Percentiles rank a stretch among this genome's conserved stretches.
Evolutionary conservation across 92 coral and sea anemone species (phyloP).

Genomic region (Porites evermanni): DNA sequence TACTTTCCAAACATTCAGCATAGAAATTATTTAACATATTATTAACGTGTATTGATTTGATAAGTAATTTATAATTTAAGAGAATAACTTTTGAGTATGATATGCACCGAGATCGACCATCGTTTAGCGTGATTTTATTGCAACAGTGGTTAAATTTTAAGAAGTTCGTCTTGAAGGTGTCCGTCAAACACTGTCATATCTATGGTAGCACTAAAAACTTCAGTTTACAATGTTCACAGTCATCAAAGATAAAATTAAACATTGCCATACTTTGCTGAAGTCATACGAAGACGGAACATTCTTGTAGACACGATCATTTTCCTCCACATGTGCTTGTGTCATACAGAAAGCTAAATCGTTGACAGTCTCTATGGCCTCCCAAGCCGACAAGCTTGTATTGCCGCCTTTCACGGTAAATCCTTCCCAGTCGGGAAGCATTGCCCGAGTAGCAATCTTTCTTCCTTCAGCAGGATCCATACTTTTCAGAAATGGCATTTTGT

Average conservation of each 20-base stretch:
- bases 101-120: too few relatives aligned
- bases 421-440: slow-evolving; percentile 64
- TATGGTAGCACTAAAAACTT: too few relatives aligned
- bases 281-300: slow-evolving; percentile 6
- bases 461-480: slow-evolving; percentile 56
- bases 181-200: too few relatives aligned
- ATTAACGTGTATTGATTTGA: too few relatives aligned
- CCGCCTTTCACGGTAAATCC: slow-evolving; percentile 21
- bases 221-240: too few relatives aligned
- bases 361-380: slow-evolving; percentile 32
- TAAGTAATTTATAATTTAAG: too few relatives aligned
- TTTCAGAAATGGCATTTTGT: slow-evolving; percentile 30
- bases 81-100: too few relatives aligned
- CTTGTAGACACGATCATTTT: not conserved
- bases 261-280: slow-evolving; percentile 6
- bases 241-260: not conserved
- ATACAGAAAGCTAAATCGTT: slow-evolving; percentile 58
- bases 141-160: too few relatives aligned
- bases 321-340: slow-evolving; percentile 30
- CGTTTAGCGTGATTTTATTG: too few relatives aligned
- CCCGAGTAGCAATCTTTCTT: slow-evolving; percentile 43
- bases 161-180: too few relatives aligned
- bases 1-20: too few relatives aligned
- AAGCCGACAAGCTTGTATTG: slow-evolving; percentile 11
- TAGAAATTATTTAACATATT: too few relatives aligned